phyloP scores from a whole-genome alignment of 2,113 vertebrate genomes.

The Tragelaphus imberbis region DNA sequence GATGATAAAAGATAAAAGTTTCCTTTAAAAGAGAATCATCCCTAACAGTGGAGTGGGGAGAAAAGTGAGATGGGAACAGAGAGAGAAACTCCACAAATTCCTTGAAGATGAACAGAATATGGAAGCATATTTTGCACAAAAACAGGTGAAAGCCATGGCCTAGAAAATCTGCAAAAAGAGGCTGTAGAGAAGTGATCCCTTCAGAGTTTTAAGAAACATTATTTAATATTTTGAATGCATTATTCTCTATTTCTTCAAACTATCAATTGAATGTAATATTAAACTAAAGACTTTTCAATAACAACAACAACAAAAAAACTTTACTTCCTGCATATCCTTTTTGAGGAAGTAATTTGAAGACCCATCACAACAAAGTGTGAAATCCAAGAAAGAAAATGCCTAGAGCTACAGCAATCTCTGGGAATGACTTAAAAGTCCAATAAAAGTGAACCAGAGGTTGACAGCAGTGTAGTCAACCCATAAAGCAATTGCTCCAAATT shows the following conservation, averaged over 20 bases:
- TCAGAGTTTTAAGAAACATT: not conserved
- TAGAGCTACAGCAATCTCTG: conserved; percentile 43
- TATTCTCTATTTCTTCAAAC: conserved; percentile 40
- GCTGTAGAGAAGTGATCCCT: not conserved
- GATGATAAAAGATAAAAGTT: not conserved
- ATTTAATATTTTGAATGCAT: not conserved
- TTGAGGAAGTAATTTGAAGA: conserved; percentile 52
- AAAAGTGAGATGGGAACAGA: not conserved
- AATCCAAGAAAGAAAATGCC: conserved; percentile 49
- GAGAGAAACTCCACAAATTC: not conserved
- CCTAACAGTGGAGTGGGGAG: not conserved
- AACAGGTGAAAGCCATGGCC: not conserved
- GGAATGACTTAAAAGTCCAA: conserved; percentile 44
- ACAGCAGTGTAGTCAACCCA: conserved; percentile 32
- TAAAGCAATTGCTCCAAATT: conserved; percentile 33
- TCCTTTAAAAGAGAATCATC: not conserved
- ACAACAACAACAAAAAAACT: not conserved
- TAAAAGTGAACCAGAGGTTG: conserved; percentile 56
- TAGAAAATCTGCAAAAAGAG: not conserved
- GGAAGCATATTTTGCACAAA: not conserved
- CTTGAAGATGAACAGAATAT: not conserved
- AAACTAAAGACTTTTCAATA: conserved; percentile 48
- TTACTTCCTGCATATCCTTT: conserved; percentile 29
- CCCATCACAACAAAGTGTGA: conserved; percentile 45
- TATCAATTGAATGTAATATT: not conserved